These are phyloP conservation scores for Paratilapia polleni DNA, from an alignment of 2,113 vertebrate genomes.

Conservation along the genomic window DNA sequence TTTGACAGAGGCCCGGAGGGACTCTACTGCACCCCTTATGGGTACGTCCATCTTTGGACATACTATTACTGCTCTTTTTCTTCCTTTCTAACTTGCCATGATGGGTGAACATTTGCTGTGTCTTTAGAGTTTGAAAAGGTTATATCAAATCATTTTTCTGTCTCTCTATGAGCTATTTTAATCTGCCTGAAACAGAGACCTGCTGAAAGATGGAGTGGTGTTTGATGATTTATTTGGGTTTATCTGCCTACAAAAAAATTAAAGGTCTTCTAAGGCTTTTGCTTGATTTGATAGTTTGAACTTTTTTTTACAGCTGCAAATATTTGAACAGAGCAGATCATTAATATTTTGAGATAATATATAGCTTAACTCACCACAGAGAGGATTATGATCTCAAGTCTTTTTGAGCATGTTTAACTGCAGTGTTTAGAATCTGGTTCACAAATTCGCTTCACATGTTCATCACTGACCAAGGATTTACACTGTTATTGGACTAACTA, in stretches of 20 bases:
- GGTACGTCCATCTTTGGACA: constrained; percentile 11
- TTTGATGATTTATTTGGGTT: rapidly evolving
- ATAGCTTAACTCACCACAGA: background rate
- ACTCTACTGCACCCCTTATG: constrained; percentile 30
- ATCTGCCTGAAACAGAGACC: rapidly evolving
- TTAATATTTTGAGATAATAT: background rate
- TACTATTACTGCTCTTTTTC: rapidly evolving
- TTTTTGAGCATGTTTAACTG: background rate
- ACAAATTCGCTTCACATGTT: background rate
- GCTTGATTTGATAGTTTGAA: rapidly evolving
- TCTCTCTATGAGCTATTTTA: rapidly evolving
- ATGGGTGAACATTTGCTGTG: rapidly evolving
- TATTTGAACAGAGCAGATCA: background rate
- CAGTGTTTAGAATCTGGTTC: rapidly evolving
- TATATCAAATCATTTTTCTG: background rate
- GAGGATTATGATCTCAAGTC: background rate
- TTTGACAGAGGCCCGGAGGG: constrained; percentile 19
- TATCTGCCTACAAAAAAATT: background rate
- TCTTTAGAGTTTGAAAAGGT: rapidly evolving
- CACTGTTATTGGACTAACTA: background rate
- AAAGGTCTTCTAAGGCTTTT: rapidly evolving
- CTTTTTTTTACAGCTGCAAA: background rate
- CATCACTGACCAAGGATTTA: rapidly evolving
- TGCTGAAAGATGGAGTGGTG: background rate
- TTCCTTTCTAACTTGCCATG: background rate